phyloP scores from a whole-genome alignment of 2,888 invertebrate species.

The Chrysolina americana region DNA sequence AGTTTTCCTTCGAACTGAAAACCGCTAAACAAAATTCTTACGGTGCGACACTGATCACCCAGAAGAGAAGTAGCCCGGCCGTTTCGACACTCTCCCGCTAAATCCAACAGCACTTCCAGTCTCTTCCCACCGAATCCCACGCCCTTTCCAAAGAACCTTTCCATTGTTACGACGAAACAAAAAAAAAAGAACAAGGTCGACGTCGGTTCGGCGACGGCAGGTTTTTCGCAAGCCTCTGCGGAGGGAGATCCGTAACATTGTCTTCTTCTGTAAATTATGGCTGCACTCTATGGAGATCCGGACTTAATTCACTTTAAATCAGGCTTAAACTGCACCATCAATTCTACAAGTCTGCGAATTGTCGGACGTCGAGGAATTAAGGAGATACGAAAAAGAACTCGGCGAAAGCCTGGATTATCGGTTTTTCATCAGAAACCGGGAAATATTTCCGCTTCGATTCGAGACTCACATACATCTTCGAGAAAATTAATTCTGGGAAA shows the following conservation, averaged over 20 bases:
- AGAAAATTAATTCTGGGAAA: constrained; percentile 1
- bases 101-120: not conserved
- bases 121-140: constrained; percentile 38
- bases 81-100: not conserved
- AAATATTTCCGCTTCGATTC: constrained; percentile 30
- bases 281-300: constrained; percentile 61
- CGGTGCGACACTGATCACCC: not conserved
- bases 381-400: constrained; percentile 50
- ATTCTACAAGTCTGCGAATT: constrained; percentile 59
- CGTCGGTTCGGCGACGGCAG: constrained; percentile 15
- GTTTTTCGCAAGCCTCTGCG: constrained; percentile 29
- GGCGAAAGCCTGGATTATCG: constrained; percentile 53
- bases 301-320: constrained; percentile 63
- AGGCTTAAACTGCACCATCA: constrained; percentile 62
- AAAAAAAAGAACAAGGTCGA: constrained; percentile 18
- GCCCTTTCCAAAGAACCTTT: constrained; percentile 21
- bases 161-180: constrained; percentile 32
- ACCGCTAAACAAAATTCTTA: too few relatives aligned
- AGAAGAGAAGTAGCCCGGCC: not conserved
- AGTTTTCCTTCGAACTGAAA: too few relatives aligned
- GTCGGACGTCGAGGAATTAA: constrained; percentile 56
- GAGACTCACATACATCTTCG: not conserved
- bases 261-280: constrained; percentile 60
- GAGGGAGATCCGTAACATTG: constrained; percentile 50
- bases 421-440: constrained; percentile 41